Evolutionary conservation across 2,113 vertebrate species (phyloP).

Genomic region (Pseudonaja textilis): DNA sequence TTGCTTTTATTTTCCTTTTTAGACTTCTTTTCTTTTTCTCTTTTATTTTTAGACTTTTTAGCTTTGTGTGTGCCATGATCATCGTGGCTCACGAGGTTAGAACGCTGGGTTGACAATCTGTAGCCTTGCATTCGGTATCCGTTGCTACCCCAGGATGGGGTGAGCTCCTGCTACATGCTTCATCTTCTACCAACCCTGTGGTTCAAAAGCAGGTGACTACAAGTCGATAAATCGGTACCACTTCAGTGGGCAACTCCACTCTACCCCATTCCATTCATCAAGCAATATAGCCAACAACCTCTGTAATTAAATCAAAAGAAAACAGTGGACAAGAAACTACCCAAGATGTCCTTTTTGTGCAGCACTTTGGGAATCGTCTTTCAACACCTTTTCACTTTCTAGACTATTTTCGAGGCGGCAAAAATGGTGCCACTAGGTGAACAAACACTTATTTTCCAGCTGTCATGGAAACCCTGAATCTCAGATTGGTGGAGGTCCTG

Average conservation of each 20-base stretch:
- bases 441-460: not conserved
- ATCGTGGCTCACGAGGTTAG: too few species aligned
- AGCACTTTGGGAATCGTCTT: slow-evolving; percentile 9
- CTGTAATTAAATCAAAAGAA: not conserved
- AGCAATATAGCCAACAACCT: not conserved
- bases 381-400: slow-evolving; percentile 1
- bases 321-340: not conserved
- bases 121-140: too few species aligned
- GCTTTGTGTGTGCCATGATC: too few species aligned
- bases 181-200: too few species aligned
- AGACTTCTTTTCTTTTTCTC: too few species aligned
- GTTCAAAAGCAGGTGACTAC: too few species aligned
- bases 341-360: slow-evolving; percentile 13
- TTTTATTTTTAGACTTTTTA: too few species aligned
- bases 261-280: not conserved
- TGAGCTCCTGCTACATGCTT: too few species aligned
- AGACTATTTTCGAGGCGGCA: not conserved
- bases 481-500: not conserved
- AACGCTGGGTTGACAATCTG: too few species aligned
- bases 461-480: not conserved
- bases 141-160: too few species aligned
- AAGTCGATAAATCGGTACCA: too few species aligned
- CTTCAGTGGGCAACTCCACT: not conserved
- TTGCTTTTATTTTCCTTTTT: too few species aligned
- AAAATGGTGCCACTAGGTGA: not conserved